Evolutionary conservation across 2,888 invertebrate genomes (phyloP).

Genomic region (Callimorpha dominula): DNA sequence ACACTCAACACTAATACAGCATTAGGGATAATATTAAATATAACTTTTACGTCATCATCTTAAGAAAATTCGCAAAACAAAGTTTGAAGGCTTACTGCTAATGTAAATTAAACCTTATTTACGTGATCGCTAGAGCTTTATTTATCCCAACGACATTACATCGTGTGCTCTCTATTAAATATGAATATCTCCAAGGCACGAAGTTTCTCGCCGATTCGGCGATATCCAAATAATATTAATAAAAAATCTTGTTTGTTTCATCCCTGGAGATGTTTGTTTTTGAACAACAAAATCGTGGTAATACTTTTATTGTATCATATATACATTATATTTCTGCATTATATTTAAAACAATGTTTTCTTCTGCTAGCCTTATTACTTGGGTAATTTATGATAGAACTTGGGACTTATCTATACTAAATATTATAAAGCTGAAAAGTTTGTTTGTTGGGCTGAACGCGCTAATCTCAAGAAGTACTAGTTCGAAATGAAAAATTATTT

Average conservation of each 20-base stretch:
- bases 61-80: not conserved
- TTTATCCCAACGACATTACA: slow-evolving; percentile 4
- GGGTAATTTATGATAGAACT: too few relatives aligned
- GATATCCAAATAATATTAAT: slow-evolving; percentile 44
- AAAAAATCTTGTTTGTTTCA: slow-evolving; percentile 41
- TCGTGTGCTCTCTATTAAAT: slow-evolving; percentile 32
- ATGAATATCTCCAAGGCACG: slow-evolving; percentile 32
- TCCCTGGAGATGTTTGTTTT: slow-evolving; percentile 21
- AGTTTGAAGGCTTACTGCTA: not conserved
- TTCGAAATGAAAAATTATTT: too few relatives aligned
- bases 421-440: too few relatives aligned
- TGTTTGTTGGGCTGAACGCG: too few relatives aligned
- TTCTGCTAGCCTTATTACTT: too few relatives aligned
- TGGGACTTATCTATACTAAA: too few relatives aligned
- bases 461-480: too few relatives aligned
- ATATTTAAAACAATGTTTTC: too few relatives aligned
- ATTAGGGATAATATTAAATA: slow-evolving; percentile 1
- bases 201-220: slow-evolving; percentile 30
- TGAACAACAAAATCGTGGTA: slow-evolving; percentile 22
- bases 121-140: not conserved
- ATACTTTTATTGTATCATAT: slow-evolving; percentile 1
- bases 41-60: slow-evolving; percentile 12
- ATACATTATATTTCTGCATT: too few relatives aligned
- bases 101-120: slow-evolving; percentile 15
- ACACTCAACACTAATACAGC: slow-evolving; percentile 32